Evolutionary conservation across 2,113 vertebrate species (phyloP), one percentile per base, ranked within the genome.

Genomic region (Neolamprologus cancellatus): DNA sequence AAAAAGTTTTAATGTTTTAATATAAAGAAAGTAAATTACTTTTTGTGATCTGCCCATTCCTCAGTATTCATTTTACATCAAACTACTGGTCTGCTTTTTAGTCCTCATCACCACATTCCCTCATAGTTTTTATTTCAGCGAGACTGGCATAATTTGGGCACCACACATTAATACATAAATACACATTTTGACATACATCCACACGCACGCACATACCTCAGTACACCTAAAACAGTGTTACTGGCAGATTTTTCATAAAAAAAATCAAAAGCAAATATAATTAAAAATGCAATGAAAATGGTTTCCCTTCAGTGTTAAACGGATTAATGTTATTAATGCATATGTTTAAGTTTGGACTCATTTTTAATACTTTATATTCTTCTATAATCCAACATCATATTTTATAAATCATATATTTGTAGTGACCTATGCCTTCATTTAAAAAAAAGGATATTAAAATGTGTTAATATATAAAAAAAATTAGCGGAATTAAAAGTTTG

Each of bases 121-220:
- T 41, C 36, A 39, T 8, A 66, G 7, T 41, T 69, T 44, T 69
- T 25, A 69, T 41, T 69, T 23, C 36, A 69, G 36, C 3, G 20
- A 69, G 64, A 15, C 36, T 69, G 64, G 3, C 7, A 69, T 25
- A 69, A 41, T 69, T 44, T 69, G 1, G 2, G n/a, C 1, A 41
- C 64, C 13, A 9, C n/a, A 25, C 5, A 25, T 69, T 6, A 69
- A 69, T 25, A 69, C 20, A 69, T 44, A 69, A 41, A 69, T 41
- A 69, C 20, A 23, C 61, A 20, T 39, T 20, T 5, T 39, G 7
- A 15, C 64, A 69, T 23, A 15, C 34, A 36, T 36, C 17, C 17
- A 64, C 30, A 36, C 0, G 2, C 17, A 64, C 0, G 6, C 59
- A 36, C 18, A 3, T 12, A 64, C 18, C 10, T 64, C 6, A 36